Percentiles rank a stretch among this genome's conserved stretches.
phyloP scores from a whole-genome alignment of 2,113 vertebrate genomes.

The Sceloporus tristichus region DNA sequence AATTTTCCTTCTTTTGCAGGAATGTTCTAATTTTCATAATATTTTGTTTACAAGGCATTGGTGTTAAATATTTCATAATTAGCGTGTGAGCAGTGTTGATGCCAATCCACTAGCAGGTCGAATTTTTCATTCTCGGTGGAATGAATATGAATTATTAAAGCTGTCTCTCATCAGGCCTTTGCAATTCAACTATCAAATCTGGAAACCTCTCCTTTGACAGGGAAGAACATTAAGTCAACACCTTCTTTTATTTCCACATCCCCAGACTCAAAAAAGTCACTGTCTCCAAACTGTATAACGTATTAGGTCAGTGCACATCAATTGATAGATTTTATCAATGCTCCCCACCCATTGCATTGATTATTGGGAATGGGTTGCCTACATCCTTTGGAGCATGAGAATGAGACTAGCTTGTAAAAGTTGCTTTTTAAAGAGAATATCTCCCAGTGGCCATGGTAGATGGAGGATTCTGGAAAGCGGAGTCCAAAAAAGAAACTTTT shows the following conservation, averaged over 20 bases:
- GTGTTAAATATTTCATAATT: constrained; percentile 67
- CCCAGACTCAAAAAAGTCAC: constrained; percentile 50
- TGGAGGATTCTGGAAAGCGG: too few species aligned
- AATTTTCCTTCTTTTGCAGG: constrained; percentile 43
- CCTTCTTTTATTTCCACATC: constrained; percentile 66
- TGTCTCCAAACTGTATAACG: constrained; percentile 51
- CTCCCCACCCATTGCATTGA: background rate
- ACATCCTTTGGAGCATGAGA: background rate
- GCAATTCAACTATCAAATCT: constrained; percentile 67
- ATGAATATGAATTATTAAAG: constrained; percentile 74
- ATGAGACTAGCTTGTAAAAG: background rate
- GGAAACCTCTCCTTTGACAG: constrained; percentile 42
- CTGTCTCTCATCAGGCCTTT: constrained; percentile 60
- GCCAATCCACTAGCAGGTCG: constrained; percentile 68
- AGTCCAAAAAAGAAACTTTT: too few species aligned
- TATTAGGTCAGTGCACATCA: constrained; percentile 37
- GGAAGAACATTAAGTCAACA: constrained; percentile 43
- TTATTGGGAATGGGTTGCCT: too few species aligned
- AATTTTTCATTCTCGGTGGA: constrained; percentile 60
- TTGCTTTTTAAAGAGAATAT: too few species aligned
- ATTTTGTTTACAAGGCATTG: constrained; percentile 50
- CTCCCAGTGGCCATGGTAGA: too few species aligned
- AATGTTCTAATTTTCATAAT: constrained; percentile 20
- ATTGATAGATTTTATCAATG: constrained; percentile 42
- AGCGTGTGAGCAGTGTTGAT: constrained; percentile 64